Conservation (phyloP, 2,797 vertebrate species). For the Xenentodon cancila region DNA sequence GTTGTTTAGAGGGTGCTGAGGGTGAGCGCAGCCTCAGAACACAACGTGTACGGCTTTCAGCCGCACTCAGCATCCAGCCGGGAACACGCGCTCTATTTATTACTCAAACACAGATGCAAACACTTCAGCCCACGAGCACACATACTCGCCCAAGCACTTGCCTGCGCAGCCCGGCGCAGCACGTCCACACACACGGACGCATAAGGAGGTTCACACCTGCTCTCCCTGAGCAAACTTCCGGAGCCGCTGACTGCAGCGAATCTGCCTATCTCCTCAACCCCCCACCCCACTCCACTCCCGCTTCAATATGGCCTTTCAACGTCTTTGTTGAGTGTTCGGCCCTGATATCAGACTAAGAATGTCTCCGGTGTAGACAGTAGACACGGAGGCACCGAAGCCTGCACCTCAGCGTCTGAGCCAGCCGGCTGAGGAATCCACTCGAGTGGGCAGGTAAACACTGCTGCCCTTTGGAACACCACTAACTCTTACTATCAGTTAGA, state of each 20-base stretch:
- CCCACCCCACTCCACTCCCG: constrained; percentile 9
- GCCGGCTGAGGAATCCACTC: constrained; percentile 68
- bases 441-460: constrained; percentile 72
- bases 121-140: constrained; percentile 33
- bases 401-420: constrained; percentile 64
- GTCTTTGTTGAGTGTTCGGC: constrained; percentile 68
- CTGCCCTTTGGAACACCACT: constrained; percentile 62
- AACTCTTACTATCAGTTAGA: constrained; percentile 27
- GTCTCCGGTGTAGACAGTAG: constrained; percentile 71
- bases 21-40: constrained; percentile 14
- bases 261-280: constrained; percentile 27
- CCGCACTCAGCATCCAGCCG: constrained; percentile 22
- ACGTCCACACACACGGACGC: constrained; percentile 17
- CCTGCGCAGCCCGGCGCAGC: constrained; percentile 23
- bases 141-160: constrained; percentile 29
- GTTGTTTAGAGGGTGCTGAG: constrained; percentile 5
- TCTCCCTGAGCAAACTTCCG: constrained; percentile 48
- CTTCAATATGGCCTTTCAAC: constrained; percentile 77
- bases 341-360: constrained; percentile 75
- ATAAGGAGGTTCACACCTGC: constrained; percentile 65
- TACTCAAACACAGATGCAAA: constrained; percentile 57
- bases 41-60: constrained; percentile 26
- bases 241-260: constrained; percentile 32
- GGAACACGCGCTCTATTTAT: constrained; percentile 55
- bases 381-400: constrained; percentile 75